phyloP scores from a whole-genome alignment of 2,888 invertebrate species.

The Caenorhabditis macrosperma region DNA sequence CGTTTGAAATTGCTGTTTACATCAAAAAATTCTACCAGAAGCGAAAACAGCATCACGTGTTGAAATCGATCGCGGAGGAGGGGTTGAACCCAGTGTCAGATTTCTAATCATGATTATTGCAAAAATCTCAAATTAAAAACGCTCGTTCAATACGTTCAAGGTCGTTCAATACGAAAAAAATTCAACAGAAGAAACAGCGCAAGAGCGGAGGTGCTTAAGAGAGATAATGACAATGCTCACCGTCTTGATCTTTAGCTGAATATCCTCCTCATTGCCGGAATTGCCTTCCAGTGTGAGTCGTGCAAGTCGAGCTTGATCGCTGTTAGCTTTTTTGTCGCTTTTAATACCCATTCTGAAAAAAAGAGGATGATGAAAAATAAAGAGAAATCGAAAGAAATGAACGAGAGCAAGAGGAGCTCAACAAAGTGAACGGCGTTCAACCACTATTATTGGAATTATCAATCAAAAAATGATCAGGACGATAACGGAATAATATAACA shows the following conservation, averaged over 20 bases:
- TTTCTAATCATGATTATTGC: too few relatives aligned
- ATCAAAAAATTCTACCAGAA: not conserved
- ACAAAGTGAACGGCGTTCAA: not conserved
- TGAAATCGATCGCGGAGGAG: too few relatives aligned
- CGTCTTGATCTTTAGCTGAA: constrained; percentile 71
- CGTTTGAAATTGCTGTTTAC: not conserved
- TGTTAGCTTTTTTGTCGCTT: constrained; percentile 66
- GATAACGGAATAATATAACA: not conserved
- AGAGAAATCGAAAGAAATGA: not conserved
- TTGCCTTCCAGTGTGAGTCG: constrained; percentile 65
- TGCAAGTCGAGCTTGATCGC: constrained; percentile 69
- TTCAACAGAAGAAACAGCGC: too few relatives aligned
- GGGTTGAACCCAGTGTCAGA: too few relatives aligned
- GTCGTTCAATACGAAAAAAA: too few relatives aligned
- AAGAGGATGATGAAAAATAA: not conserved
- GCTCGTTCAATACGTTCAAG: too few relatives aligned
- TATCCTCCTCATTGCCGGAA: constrained; percentile 64
- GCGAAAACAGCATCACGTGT: not conserved
- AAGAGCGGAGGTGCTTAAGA: too few relatives aligned
- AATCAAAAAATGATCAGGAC: not conserved
- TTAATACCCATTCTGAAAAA: constrained; percentile 69
- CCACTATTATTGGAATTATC: too few relatives aligned
- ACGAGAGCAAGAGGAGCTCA: not conserved
- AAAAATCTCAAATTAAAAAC: too few relatives aligned
- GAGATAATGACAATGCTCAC: constrained; percentile 47